Evolutionary conservation across 2,113 vertebrate species (phyloP).

Genomic region (Lates calcarifer): DNA sequence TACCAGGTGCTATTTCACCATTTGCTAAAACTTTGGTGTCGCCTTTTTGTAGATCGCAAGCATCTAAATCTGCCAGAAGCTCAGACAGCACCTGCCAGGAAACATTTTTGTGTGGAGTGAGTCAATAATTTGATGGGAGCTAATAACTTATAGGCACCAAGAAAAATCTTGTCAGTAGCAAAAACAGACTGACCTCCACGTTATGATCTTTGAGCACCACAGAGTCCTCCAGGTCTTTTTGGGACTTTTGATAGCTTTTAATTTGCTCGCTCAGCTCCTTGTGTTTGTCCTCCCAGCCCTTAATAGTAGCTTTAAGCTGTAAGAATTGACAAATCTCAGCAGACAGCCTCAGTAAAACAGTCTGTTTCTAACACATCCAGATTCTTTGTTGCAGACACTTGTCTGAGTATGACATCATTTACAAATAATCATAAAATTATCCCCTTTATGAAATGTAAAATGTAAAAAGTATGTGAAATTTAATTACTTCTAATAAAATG

Average conservation of each 20-base stretch:
- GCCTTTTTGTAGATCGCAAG: constrained; percentile 79
- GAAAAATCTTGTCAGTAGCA: not conserved
- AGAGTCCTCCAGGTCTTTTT: constrained; percentile 91
- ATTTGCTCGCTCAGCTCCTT: constrained; percentile 91
- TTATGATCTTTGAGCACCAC: constrained; percentile 93
- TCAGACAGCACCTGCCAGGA: constrained; percentile 90
- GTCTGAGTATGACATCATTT: not conserved
- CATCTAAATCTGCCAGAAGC: constrained; percentile 92
- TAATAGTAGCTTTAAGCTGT: constrained; percentile 89
- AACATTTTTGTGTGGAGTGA: not conserved
- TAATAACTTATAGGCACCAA: not conserved
- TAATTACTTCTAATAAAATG: too few relatives aligned
- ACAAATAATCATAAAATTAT: not conserved
- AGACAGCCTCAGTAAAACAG: not conserved
- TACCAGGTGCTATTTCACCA: constrained; percentile 87
- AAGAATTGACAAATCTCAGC: constrained; percentile 20
- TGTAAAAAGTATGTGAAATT: not conserved
- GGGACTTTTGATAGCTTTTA: constrained; percentile 89
- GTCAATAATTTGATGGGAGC: not conserved
- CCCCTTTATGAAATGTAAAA: not conserved
- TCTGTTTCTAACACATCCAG: not conserved
- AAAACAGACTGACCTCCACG: constrained; percentile 86
- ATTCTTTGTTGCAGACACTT: not conserved
- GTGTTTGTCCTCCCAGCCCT: constrained; percentile 91
- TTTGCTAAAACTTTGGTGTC: constrained; percentile 87